These are phyloP conservation scores for Peromyscus attwateri DNA, from an alignment of 2,797 vertebrate species.

Conservation along the genomic window DNA sequence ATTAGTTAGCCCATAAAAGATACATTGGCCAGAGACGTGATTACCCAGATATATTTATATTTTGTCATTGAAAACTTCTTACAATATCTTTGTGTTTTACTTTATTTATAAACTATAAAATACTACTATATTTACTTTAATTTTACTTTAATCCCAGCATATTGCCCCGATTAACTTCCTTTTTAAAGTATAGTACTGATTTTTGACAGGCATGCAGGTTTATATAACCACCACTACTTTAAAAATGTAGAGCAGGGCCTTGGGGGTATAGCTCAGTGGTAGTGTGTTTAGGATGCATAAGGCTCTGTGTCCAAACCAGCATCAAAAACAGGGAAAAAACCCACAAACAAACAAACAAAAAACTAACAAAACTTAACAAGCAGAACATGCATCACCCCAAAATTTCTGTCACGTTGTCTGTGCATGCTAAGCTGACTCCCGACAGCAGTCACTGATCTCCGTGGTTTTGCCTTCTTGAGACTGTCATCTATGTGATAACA, in stretches of 20 bases:
- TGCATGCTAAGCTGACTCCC: not conserved
- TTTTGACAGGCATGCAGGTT: not conserved
- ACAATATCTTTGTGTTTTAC: constrained; percentile 34
- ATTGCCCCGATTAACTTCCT: not conserved
- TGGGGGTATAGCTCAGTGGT: not conserved
- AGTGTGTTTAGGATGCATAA: not conserved
- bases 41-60: not conserved
- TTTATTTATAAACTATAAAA: not conserved
- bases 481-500: not conserved
- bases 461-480: not conserved
- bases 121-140: no score
- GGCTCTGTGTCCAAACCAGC: not conserved
- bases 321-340: no score
- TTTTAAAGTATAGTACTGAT: not conserved
- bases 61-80: not conserved
- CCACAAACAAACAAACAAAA: not conserved
- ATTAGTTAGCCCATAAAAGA: not conserved
- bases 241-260: not conserved
- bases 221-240: not conserved
- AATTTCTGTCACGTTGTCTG: not conserved
- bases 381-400: not conserved
- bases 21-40: not conserved
- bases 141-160: constrained; percentile 2
- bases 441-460: not conserved
- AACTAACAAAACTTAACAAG: not conserved